A percentile compares a stretch with the other conserved stretches of the same genome.
Evolutionary conservation across 2,888 invertebrate genomes (phyloP).

Genomic region (Mesopsocus fuscifrons): DNA sequence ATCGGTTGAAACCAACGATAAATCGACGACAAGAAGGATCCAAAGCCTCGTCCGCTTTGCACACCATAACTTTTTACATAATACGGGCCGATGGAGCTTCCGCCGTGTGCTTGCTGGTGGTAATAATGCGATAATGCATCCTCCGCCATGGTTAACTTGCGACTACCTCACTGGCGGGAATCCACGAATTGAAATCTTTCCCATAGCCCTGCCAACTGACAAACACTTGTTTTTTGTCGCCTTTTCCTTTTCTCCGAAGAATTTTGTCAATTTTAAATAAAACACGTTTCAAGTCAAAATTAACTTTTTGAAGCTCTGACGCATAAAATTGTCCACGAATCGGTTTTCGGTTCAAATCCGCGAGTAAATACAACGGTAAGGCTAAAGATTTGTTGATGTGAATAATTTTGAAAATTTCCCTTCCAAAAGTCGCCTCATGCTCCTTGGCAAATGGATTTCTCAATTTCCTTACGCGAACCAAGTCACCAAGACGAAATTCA

Average conservation of each 20-base stretch:
- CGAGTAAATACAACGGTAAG: background rate
- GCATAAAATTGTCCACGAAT: background rate
- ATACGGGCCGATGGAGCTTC: background rate
- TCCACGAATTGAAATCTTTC: background rate
- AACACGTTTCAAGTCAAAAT: background rate
- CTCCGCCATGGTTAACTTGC: background rate
- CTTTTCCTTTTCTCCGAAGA: background rate
- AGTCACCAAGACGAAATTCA: background rate
- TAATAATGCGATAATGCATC: background rate
- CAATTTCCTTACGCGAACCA: background rate
- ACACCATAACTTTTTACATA: background rate
- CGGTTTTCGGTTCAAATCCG: background rate
- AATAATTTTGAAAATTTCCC: background rate
- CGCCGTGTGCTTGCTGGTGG: background rate
- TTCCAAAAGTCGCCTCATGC: background rate
- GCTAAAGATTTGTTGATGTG: background rate
- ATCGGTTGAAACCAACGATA: background rate
- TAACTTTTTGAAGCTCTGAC: background rate
- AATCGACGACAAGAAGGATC: background rate
- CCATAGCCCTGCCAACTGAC: background rate
- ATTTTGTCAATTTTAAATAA: background rate
- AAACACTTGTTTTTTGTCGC: background rate
- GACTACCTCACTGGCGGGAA: background rate
- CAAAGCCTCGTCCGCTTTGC: background rate
- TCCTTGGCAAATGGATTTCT: background rate